A percentile compares a stretch with the other conserved stretches of the same genome.
Evolutionary conservation across 2,888 invertebrate genomes (phyloP).

Genomic region (Pegoplata infirma): DNA sequence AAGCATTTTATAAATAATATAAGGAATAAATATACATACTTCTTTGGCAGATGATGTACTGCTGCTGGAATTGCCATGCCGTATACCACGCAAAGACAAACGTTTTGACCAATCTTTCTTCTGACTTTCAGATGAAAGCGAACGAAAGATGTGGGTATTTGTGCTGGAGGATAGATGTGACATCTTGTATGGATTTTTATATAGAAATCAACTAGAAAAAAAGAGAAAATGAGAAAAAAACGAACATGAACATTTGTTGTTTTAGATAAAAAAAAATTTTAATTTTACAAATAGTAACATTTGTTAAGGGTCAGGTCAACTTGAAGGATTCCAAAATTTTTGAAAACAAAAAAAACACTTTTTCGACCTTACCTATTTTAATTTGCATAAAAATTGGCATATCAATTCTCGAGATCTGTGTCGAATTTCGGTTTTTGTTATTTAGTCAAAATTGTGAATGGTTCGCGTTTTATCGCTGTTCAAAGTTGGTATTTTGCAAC

Average conservation of each 20-base stretch:
- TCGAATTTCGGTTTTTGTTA: too few relatives aligned
- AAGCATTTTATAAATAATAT: too few relatives aligned
- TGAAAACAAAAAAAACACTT: too few relatives aligned
- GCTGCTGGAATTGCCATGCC: constrained; percentile 76
- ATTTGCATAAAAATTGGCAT: too few relatives aligned
- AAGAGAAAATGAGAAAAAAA: not conserved
- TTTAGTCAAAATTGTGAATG: too few relatives aligned
- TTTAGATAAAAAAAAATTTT: not conserved
- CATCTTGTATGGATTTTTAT: constrained; percentile 31
- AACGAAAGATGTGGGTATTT: constrained; percentile 80
- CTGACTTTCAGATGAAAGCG: constrained; percentile 83
- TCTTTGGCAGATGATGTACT: constrained; percentile 79
- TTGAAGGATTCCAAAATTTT: too few relatives aligned
- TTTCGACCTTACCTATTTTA: too few relatives aligned
- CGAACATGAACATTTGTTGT: too few relatives aligned
- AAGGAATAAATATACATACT: constrained; percentile 69
- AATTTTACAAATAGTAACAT: not conserved
- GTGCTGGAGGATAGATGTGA: constrained; percentile 65
- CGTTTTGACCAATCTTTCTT: constrained; percentile 87
- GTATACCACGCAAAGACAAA: constrained; percentile 85
- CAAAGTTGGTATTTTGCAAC: too few relatives aligned
- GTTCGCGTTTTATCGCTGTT: too few relatives aligned
- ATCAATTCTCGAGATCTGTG: too few relatives aligned
- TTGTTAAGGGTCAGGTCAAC: not conserved
- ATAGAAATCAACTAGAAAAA: not conserved